These are phyloP conservation scores for Ligdia adustata DNA, from an alignment of 2,888 invertebrate genomes.

Conservation along the genomic window DNA sequence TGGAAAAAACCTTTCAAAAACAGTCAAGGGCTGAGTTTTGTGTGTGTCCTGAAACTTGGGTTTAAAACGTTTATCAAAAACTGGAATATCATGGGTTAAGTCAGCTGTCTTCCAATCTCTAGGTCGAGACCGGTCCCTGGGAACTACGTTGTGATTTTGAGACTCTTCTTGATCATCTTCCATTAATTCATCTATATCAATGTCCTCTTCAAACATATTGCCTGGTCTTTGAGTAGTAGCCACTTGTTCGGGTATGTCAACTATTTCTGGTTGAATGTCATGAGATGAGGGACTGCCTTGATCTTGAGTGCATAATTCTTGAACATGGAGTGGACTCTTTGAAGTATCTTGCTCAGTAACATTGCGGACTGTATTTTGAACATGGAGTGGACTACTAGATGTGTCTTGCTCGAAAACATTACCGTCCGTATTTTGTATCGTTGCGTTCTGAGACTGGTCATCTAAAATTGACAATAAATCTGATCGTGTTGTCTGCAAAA, in stretches of 20 bases:
- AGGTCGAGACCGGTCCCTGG: constrained; percentile 27
- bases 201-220: too few relatives aligned
- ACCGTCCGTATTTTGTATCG: too few relatives aligned
- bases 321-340: constrained; percentile 9
- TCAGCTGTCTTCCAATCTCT: constrained; percentile 8
- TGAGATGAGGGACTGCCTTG: background rate
- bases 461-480: background rate
- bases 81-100: background rate
- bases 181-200: background rate
- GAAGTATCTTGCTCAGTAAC: constrained; percentile 8
- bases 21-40: constrained; percentile 7
- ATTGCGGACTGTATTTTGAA: too few relatives aligned
- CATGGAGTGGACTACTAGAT: too few relatives aligned
- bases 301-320: background rate
- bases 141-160: constrained; percentile 22
- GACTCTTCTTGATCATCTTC: constrained; percentile 26
- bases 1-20: constrained; percentile 13
- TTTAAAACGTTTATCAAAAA: constrained; percentile 7
- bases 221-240: too few relatives aligned
- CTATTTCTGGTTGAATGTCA: background rate
- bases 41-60: constrained; percentile 1
- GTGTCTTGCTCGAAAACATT: too few relatives aligned
- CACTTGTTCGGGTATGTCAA: background rate
- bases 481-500: constrained; percentile 10
- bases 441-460: too few relatives aligned